Percentiles rank a stretch among this genome's conserved stretches.
Conservation (phyloP, 1,140 invertebrate genomes). For the Orchesella cincta region DNA sequence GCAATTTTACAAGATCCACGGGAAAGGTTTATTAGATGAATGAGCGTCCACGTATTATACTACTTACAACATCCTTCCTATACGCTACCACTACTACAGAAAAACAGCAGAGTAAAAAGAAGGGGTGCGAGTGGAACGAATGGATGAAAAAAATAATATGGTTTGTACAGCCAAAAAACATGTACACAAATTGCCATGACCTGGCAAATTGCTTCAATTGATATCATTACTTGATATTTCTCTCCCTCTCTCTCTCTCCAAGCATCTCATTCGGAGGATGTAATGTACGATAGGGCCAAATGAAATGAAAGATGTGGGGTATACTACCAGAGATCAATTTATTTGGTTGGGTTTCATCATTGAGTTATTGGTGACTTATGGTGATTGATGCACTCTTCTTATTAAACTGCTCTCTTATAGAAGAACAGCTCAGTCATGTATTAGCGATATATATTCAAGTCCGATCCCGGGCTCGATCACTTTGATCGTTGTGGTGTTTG, state of each 20-base stretch:
- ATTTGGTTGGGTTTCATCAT: neutral
- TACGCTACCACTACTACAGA: neutral
- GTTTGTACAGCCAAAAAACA: neutral
- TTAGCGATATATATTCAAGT: too few species aligned
- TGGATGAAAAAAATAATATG: conserved; percentile 4
- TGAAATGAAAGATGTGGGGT: neutral
- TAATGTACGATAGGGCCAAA: neutral
- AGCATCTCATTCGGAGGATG: neutral
- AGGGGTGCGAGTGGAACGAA: neutral
- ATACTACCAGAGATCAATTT: neutral
- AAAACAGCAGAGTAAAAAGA: neutral
- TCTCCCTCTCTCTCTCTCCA: neutral
- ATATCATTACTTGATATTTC: conserved; percentile 5
- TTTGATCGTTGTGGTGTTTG: conserved; percentile 5
- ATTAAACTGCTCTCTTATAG: neutral
- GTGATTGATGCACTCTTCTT: neutral
- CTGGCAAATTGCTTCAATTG: conserved; percentile 12
- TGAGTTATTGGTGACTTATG: conserved; percentile 18
- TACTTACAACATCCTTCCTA: neutral
- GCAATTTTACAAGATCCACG: neutral
- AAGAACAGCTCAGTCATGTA: too few species aligned
- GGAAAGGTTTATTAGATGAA: conserved; percentile 14
- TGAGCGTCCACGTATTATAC: neutral
- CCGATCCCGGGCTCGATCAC: too few species aligned
- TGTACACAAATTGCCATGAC: neutral